These are phyloP conservation scores for Allolobophora icterica DNA, from an alignment of 2,888 invertebrate genomes.

Conservation along the genomic window DNA sequence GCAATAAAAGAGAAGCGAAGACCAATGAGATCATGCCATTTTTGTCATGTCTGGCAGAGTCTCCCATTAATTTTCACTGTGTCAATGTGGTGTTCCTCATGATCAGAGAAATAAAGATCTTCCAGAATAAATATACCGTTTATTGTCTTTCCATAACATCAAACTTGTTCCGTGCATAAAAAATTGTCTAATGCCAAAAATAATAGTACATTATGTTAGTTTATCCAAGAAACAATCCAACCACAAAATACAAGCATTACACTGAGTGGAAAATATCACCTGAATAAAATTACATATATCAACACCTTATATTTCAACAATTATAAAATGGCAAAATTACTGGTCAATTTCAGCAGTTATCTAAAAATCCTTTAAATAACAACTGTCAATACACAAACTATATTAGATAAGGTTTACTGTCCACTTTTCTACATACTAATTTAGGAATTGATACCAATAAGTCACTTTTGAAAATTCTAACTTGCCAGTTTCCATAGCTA, in stretches of 20 bases:
- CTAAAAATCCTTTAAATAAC: not conserved
- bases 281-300: not conserved
- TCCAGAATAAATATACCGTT: not conserved
- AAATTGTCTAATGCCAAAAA: constrained; percentile 10
- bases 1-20: not conserved
- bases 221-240: not conserved
- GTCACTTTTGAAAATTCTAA: not conserved
- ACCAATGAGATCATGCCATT: not conserved
- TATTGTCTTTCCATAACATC: not conserved
- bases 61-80: not conserved
- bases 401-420: not conserved
- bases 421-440: not conserved
- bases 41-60: not conserved
- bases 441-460: not conserved
- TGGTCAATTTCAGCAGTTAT: not conserved
- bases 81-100: not conserved
- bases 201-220: not conserved
- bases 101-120: not conserved
- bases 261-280: not conserved
- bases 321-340: not conserved
- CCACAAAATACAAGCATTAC: not conserved
- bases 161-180: not conserved
- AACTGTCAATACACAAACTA: not conserved
- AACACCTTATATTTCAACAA: not conserved
- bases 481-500: not conserved